phyloP scores from a whole-genome alignment of 2,797 vertebrate species.

The Gymnothorax javanicus region DNA sequence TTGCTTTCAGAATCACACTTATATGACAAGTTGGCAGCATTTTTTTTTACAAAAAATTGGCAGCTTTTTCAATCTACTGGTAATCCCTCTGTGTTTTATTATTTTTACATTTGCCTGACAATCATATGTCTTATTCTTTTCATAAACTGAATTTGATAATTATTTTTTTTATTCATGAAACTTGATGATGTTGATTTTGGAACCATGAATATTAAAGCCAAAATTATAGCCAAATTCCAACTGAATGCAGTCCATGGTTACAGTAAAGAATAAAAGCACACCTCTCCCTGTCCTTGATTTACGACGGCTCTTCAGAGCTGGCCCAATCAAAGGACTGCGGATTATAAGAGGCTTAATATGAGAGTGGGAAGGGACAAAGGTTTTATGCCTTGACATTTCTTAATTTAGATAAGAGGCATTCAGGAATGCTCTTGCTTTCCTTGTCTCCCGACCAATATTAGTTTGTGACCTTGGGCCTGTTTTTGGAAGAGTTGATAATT shows the following conservation, averaged over 20 bases:
- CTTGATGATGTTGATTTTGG: too few relatives aligned
- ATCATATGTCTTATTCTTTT: neutral
- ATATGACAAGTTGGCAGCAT: neutral
- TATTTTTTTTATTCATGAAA: neutral
- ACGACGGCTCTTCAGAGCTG: neutral
- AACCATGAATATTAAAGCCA: too few relatives aligned
- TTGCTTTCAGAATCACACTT: neutral
- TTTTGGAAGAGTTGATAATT: neutral
- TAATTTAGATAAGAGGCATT: neutral
- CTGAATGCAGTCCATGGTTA: neutral
- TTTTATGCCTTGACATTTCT: neutral
- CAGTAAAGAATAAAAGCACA: neutral
- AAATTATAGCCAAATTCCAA: neutral
- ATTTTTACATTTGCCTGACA: neutral
- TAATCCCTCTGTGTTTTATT: neutral
- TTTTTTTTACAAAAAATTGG: neutral
- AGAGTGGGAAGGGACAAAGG: neutral
- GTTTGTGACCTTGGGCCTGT: neutral
- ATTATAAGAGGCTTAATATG: neutral
- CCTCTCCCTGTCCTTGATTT: neutral
- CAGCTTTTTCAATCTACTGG: neutral
- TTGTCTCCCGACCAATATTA: neutral
- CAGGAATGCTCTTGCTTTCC: neutral
- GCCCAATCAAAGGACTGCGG: neutral
- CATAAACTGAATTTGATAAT: neutral